Conservation (phyloP, 2,888 invertebrate genomes). For the Perdita meconis region DNA sequence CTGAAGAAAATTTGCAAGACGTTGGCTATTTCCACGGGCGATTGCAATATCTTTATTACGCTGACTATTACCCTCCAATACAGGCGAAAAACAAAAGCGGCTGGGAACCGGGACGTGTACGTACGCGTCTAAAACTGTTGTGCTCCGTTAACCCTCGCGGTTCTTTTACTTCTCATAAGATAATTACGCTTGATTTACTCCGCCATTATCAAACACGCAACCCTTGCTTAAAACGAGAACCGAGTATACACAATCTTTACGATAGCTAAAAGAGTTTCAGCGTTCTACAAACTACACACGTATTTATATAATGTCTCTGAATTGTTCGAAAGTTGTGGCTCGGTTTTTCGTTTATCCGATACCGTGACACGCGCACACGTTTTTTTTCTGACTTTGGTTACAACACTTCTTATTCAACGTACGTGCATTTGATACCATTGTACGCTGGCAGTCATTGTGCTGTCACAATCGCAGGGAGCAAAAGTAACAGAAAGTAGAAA, state of each 20-base stretch:
- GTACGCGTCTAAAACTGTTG: constrained; percentile 13
- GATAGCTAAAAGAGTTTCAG: constrained; percentile 28
- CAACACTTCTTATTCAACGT: neutral
- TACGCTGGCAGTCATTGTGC: neutral
- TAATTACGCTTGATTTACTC: constrained; percentile 36
- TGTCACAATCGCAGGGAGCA: constrained; percentile 1
- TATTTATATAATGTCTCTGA: constrained; percentile 13
- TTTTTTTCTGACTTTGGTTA: neutral
- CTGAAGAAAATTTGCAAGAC: neutral
- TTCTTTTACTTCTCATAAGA: constrained; percentile 42
- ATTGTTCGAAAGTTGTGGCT: constrained; percentile 3
- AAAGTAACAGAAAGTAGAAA: neutral
- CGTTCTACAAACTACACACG: constrained; percentile 2
- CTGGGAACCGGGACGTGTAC: neutral
- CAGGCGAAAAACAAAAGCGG: neutral
- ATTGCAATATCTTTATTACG: neutral
- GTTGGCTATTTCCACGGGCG: neutral
- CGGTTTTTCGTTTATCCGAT: neutral
- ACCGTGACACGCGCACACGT: neutral
- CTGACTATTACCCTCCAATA: neutral
- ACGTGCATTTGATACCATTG: neutral
- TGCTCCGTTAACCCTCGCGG: neutral
- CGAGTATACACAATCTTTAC: constrained; percentile 39
- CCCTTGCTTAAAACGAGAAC: constrained; percentile 35
- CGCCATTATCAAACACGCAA: constrained; percentile 36